Evolutionary conservation across 1,140 invertebrate species (phyloP).

Genomic region (Drosophila suzukii): DNA sequence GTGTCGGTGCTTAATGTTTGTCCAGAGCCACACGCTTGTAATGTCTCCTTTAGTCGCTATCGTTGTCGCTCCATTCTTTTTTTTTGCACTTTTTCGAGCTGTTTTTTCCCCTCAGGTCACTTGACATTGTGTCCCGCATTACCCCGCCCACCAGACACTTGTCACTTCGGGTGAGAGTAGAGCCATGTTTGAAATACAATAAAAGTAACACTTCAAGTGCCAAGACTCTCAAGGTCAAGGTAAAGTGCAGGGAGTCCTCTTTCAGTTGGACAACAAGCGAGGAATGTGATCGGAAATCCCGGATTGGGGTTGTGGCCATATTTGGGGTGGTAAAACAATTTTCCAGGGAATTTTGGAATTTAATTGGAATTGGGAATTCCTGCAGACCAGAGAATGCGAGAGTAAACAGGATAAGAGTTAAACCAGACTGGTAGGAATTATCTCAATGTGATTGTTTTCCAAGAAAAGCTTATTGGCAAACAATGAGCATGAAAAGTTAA

Average conservation of each 20-base stretch:
- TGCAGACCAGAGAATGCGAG: conserved; percentile 7
- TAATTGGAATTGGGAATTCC: conserved; percentile 46
- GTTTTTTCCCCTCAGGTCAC: conserved; percentile 34
- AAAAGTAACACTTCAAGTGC: conserved; percentile 63
- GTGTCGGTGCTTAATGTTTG: conserved; percentile 44
- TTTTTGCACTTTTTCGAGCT: conserved; percentile 16
- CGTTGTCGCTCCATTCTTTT: conserved; percentile 22
- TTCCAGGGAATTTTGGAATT: conserved; percentile 35
- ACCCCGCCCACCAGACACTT: conserved; percentile 33
- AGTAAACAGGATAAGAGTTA: neutral
- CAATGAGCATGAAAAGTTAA: no score
- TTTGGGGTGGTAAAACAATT: conserved; percentile 26
- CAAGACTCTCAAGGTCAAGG: conserved; percentile 61
- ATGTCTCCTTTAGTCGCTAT: conserved; percentile 34
- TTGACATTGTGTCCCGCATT: conserved; percentile 63
- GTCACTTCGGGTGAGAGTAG: conserved; percentile 4
- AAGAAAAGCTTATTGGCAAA: conserved; percentile 2
- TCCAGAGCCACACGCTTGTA: conserved; percentile 41
- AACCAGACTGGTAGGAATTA: neutral
- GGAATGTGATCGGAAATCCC: neutral
- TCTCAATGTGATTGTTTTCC: neutral
- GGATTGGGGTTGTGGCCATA: conserved; percentile 36
- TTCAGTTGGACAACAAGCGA: neutral
- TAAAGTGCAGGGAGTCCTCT: conserved; percentile 39
- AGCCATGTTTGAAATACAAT: conserved; percentile 40